Conservation (phyloP, 1,140 invertebrate species). For the Formica exsecta region DNA sequence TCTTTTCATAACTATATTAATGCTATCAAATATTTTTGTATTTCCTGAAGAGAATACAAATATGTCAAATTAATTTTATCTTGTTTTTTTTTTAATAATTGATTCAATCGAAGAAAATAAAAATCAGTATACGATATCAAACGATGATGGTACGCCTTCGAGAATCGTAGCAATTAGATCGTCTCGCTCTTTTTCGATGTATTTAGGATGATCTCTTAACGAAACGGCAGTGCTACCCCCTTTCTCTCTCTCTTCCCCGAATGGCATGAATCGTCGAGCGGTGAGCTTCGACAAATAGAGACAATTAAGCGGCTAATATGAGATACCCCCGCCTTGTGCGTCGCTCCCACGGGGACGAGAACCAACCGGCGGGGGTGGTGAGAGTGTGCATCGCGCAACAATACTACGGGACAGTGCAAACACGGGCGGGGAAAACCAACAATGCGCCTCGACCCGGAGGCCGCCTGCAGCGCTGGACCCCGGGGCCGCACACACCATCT, state of each 20-base stretch:
- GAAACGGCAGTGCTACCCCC: not conserved
- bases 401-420: slow-evolving; percentile 72
- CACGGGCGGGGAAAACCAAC: slow-evolving; percentile 77
- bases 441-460: slow-evolving; percentile 68
- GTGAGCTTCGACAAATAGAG: slow-evolving; percentile 80
- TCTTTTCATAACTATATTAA: not conserved
- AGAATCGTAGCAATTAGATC: not conserved
- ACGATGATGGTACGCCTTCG: no score
- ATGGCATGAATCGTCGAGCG: slow-evolving; percentile 66
- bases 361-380: slow-evolving; percentile 5
- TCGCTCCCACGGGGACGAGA: slow-evolving; percentile 66
- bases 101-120: not conserved
- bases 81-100: not conserved
- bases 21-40: not conserved
- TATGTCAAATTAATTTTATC: not conserved
- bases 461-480: slow-evolving; percentile 25
- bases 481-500: not conserved
- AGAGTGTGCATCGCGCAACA: slow-evolving; percentile 59
- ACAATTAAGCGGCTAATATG: slow-evolving; percentile 80
- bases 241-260: slow-evolving; percentile 10
- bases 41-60: not conserved
- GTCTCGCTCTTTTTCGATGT: not conserved
- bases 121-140: not conserved
- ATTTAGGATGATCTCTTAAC: slow-evolving; percentile 5
- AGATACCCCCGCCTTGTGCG: slow-evolving; percentile 70